Evolutionary conservation across 2,888 invertebrate species (phyloP), one percentile per base, ranked within the genome.

Genomic region (Pristionchus exspectatus): DNA sequence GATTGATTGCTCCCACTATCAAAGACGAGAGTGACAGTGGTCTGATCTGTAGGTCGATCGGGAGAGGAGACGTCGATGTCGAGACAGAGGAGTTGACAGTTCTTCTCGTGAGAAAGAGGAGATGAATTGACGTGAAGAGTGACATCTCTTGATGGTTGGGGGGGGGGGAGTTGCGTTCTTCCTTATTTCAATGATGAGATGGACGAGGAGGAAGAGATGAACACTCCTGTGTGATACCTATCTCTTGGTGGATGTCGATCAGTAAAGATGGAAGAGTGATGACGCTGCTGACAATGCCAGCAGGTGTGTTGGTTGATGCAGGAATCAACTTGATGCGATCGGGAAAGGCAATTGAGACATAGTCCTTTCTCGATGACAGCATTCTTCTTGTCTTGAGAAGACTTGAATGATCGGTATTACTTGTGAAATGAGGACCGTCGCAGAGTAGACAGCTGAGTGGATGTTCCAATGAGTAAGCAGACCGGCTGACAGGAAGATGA

Each of bases 261-360:
- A 12, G 83, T 83, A 54, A 54, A 83, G n/a, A 83, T 38, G 9
- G 83, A 27, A n/a, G 83, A n/a, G 83, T 83, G 54, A 27, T 83
- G 83, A 18, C 21, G n/a, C 54, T 83, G 54, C 2, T 30, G 14
- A 27, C 83, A 83, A 2, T 56, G 10, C 54, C 83, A 38, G 33
- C 83, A 83, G 7, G 27, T 12, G 24, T 30, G 21, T 14, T 24
- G 54, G 27, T 56, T 30, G 83, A 38, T 10, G 30, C 83, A 83
- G 27, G 27, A 9, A 54, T n/a, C 50, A 21, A n/a, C n/a, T n/a
- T n/a, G n/a, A n/a, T n/a, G n/a, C n/a, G n/a, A n/a, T n/a, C n/a
- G n/a, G n/a, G n/a, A 56, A 54, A 83, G 83, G 24, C 83, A 83
- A 16, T 83, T 83, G 54, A 83, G 50, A 27, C 83, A 83, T n/a